These are phyloP conservation scores for Protobothrops mucrosquamatus DNA, from an alignment of 2,113 vertebrate species.

Conservation along the genomic window DNA sequence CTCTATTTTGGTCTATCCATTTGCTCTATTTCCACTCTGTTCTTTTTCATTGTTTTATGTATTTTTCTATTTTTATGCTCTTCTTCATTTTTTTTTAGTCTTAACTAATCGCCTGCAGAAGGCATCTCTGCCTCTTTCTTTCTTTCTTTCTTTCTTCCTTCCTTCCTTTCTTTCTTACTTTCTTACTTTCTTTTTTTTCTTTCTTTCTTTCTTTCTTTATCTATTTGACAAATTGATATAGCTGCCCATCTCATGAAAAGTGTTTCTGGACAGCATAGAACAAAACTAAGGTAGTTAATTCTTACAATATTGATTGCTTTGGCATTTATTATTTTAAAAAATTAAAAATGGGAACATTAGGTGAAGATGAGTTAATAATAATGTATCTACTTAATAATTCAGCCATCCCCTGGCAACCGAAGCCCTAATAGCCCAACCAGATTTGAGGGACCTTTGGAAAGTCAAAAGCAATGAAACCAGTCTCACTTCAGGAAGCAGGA, in stretches of 20 bases:
- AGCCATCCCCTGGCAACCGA: background rate
- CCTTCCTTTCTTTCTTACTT: no score
- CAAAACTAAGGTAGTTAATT: background rate
- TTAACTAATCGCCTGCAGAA: background rate
- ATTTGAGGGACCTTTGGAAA: background rate
- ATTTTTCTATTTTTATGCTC: background rate
- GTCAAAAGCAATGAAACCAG: background rate
- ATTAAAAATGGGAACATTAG: background rate
- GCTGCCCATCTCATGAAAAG: background rate
- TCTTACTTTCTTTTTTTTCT: no score
- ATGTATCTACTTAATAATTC: background rate
- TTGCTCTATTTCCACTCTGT: background rate
- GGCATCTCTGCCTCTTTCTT: background rate
- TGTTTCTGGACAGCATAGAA: background rate
- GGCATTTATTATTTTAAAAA: background rate
- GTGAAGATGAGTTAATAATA: background rate
- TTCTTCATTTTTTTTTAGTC: background rate
- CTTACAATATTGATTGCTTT: background rate
- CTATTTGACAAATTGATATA: background rate
- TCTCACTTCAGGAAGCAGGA: background rate
- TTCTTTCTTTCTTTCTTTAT: background rate
- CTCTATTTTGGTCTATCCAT: background rate
- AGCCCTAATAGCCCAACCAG: background rate
- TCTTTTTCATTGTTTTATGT: background rate
- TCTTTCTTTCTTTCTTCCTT: no score